Base-by-base conservation (phyloP, 2,888 invertebrate genomes). In the Acleris sparsana region DNA sequence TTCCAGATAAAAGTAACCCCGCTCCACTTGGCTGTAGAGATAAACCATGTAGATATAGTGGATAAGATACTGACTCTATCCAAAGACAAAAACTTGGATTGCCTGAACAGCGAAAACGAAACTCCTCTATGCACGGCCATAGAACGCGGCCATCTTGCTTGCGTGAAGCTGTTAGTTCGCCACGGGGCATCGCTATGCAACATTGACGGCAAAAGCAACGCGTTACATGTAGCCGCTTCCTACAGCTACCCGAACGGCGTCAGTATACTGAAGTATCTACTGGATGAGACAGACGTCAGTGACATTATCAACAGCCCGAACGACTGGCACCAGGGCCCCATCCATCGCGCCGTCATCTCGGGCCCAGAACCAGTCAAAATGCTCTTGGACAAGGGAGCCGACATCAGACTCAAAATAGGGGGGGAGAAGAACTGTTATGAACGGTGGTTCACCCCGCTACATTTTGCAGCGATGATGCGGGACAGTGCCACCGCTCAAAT, bases 261-360 rank as follows among this genome's bases (percentile, higher is more conserved):
- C 6, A n/a, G 46, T n/a, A 46, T 46, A n/a, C n/a, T 46, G 46
- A 46, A 46, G n/a, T 46, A 46, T n/a, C 13, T 46, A n/a, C 46
- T 46, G 46, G 46, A 46, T 4, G n/a, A 46, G 6, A n/a, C 13
- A n/a, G 46, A 46, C 17, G 46, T 46, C 6, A 17, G n/a, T 13
- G 46, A 46, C n/a, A 6, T 46, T 5, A 46, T 46, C 46, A n/a
- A 46, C 46, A n/a, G n/a, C 6, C 46, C n/a, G 5, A 6, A 46
- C n/a, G 17, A n/a, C 5, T n/a, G n/a, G 46, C 16, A n/a, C 6
- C 16, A 46, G 16, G 46, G 46, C 2, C 46, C 46, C 16, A 46
- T 46, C 16, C 46, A 46, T n/a, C 13, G 13, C n/a, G 46, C 46
- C 16, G 17, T 46, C n/a, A 6, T 46, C 16, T 6, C 13, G 6